Percentiles rank a stretch among this genome's conserved stretches.
These are phyloP conservation scores for Mellilla xanthometata DNA, from an alignment of 2,888 invertebrate species.

Conservation along the genomic window DNA sequence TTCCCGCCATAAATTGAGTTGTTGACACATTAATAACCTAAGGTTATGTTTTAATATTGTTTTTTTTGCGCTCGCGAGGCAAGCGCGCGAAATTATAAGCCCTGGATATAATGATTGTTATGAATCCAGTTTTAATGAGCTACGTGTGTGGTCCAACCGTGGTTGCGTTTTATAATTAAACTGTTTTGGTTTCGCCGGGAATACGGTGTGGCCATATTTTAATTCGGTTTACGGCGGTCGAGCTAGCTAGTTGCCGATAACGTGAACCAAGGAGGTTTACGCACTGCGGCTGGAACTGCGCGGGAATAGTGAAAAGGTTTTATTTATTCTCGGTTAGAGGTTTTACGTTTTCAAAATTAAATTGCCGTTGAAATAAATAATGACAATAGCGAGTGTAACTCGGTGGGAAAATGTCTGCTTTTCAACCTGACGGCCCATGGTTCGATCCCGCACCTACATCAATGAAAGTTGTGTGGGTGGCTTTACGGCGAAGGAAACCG, in stretches of 20 bases:
- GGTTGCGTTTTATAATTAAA: constrained; percentile 61
- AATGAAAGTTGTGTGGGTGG: no score
- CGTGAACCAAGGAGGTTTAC: constrained; percentile 25
- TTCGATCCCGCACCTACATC: no score
- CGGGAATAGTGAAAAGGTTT: constrained; percentile 6
- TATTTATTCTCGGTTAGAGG: no score
- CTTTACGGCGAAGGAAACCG: no score
- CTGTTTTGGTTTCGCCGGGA: constrained; percentile 52
- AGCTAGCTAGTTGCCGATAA: constrained; percentile 41
- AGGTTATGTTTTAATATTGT: constrained; percentile 78
- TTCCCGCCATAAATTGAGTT: constrained; percentile 83
- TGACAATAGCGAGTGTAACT: no score
- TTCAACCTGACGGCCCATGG: no score
- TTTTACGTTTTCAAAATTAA: no score
- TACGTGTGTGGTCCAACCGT: constrained; percentile 73
- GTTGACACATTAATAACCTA: constrained; percentile 81
- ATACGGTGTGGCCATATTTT: constrained; percentile 61
- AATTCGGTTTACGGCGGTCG: constrained; percentile 51
- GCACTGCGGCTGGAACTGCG: constrained; percentile 34
- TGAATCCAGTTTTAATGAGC: constrained; percentile 73
- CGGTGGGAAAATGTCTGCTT: no score
- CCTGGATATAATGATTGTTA: constrained; percentile 75
- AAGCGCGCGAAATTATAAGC: constrained; percentile 77
- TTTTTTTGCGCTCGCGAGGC: constrained; percentile 58
- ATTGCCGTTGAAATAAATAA: no score